A percentile compares a stretch with the other conserved stretches of the same genome.
Conservation (phyloP, 2,113 vertebrate genomes). For the Telmatochromis sp. region DNA sequence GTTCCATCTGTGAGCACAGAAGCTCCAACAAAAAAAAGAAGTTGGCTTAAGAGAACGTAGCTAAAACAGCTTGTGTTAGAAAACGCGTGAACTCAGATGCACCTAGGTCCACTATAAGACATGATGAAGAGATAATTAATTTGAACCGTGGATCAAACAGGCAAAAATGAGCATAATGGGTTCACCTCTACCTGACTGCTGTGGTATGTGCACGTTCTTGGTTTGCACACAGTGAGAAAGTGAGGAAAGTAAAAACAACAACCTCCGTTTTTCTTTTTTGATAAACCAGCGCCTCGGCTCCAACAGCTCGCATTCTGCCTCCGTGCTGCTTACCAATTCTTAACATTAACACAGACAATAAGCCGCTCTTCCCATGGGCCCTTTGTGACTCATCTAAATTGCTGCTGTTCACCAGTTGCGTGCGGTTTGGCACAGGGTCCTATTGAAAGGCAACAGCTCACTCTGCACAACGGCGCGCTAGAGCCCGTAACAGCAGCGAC, state of each 20-base stretch:
- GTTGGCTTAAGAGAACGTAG: background rate
- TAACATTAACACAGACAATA: slow-evolving; percentile 33
- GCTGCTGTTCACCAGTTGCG: slow-evolving; percentile 28
- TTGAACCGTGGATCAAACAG: background rate
- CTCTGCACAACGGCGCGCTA: background rate
- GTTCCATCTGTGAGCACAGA: background rate
- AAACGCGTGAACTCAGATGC: background rate
- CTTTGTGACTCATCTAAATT: slow-evolving; percentile 52
- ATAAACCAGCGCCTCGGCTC: background rate
- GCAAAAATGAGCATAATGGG: background rate
- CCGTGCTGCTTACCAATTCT: background rate
- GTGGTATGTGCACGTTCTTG: background rate
- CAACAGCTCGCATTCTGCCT: background rate
- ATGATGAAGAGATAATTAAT: background rate
- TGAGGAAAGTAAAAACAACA: background rate
- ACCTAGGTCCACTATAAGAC: background rate
- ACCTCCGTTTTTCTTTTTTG: background rate
- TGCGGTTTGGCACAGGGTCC: background rate
- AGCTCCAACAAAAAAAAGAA: background rate
- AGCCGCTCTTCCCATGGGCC: slow-evolving; percentile 7
- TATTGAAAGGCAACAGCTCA: slow-evolving; percentile 13
- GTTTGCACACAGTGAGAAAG: background rate
- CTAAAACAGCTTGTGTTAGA: background rate
- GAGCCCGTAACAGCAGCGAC: background rate
- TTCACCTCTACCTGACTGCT: background rate